A percentile compares a stretch with the other conserved stretches of the same genome.
Evolutionary conservation across 1,140 invertebrate species (phyloP).

Genomic region (Bicyclus anynana): DNA sequence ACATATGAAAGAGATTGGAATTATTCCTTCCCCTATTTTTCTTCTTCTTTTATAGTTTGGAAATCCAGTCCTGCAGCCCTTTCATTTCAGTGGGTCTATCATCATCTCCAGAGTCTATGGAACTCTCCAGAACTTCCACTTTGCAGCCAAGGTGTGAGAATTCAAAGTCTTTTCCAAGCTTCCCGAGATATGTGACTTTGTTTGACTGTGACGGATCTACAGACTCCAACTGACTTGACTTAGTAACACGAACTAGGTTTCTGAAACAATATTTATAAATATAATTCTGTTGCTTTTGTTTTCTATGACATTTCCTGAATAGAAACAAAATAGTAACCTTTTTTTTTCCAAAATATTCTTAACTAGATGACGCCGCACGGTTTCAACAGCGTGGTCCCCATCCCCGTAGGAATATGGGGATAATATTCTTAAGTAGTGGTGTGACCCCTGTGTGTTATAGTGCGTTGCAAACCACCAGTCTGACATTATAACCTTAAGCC

Average conservation of each 20-base stretch:
- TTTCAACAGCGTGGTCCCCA: too few relatives aligned
- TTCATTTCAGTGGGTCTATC: slow-evolving; percentile 78
- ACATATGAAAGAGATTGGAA: slow-evolving; percentile 10
- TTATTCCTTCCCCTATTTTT: neutral
- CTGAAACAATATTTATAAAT: slow-evolving; percentile 59
- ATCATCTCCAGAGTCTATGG: slow-evolving; percentile 79
- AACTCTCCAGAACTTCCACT: slow-evolving; percentile 87
- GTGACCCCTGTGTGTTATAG: too few relatives aligned
- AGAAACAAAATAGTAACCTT: too few relatives aligned
- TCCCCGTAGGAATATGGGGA: too few relatives aligned
- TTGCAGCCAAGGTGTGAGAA: slow-evolving; percentile 84
- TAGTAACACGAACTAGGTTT: slow-evolving; percentile 87
- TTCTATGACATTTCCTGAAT: too few relatives aligned
- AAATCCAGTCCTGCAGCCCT: slow-evolving; percentile 81
- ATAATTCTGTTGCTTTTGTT: too few relatives aligned
- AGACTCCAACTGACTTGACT: slow-evolving; percentile 85
- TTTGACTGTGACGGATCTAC: slow-evolving; percentile 82
- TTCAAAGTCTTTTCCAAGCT: slow-evolving; percentile 87
- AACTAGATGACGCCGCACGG: too few relatives aligned
- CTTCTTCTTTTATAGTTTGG: slow-evolving; percentile 63
- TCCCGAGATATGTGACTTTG: slow-evolving; percentile 82
- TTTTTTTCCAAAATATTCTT: too few relatives aligned
- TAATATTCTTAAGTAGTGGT: too few relatives aligned
- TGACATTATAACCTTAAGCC: too few relatives aligned
- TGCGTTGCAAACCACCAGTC: too few relatives aligned